Conservation (phyloP, 2,888 invertebrate species). For the Tubulanus polymorphus region DNA sequence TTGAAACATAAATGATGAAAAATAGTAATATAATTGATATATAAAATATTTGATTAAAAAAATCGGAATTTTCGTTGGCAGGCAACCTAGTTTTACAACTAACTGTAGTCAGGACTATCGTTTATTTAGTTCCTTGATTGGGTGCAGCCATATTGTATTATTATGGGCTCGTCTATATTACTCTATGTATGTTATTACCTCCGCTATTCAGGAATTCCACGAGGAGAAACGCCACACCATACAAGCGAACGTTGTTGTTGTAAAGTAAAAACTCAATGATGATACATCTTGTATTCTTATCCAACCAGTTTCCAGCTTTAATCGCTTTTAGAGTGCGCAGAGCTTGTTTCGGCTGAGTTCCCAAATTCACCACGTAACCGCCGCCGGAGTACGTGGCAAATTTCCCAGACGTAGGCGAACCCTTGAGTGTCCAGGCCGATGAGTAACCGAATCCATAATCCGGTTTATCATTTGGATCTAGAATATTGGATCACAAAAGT, state of each 20-base stretch:
- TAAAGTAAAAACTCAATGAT: conserved; percentile 25
- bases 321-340: conserved; percentile 9
- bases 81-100: too few relatives aligned
- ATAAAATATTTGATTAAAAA: too few relatives aligned
- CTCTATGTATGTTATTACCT: too few relatives aligned
- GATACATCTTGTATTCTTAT: conserved; percentile 18
- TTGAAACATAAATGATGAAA: too few relatives aligned
- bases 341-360: conserved; percentile 8
- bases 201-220: conserved; percentile 21
- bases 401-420: conserved; percentile 38
- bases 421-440: conserved; percentile 30
- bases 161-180: too few relatives aligned
- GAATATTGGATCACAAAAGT: too few relatives aligned
- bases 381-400: conserved; percentile 36
- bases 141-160: too few relatives aligned
- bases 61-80: too few relatives aligned
- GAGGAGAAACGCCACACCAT: conserved; percentile 15
- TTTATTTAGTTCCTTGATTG: too few relatives aligned
- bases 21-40: too few relatives aligned
- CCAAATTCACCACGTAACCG: conserved; percentile 22
- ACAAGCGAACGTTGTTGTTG: conserved; percentile 23
- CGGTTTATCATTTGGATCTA: background rate
- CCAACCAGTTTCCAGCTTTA: conserved; percentile 18
- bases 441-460: conserved; percentile 21
- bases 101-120: too few relatives aligned